These are phyloP conservation scores for Eulithis prunata DNA, from an alignment of 2,888 invertebrate species.

Conservation along the genomic window DNA sequence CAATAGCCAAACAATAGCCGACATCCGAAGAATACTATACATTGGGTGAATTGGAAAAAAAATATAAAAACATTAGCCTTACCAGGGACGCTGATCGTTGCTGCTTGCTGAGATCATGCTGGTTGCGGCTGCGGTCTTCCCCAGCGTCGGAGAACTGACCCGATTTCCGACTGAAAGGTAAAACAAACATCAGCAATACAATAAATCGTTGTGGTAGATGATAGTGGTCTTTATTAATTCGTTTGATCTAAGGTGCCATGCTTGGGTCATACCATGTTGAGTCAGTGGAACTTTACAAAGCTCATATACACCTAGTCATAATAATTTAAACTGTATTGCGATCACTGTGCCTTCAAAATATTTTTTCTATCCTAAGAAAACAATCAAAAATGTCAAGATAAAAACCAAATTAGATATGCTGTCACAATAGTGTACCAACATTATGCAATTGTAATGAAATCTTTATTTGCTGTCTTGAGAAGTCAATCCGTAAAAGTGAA, in stretches of 20 bases:
- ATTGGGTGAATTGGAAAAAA: not conserved
- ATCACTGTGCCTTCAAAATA: too few species aligned
- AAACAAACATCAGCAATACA: slow-evolving; percentile 22
- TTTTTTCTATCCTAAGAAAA: too few species aligned
- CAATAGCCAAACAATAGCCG: too few species aligned
- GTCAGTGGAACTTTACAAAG: too few species aligned
- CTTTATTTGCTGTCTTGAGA: not conserved
- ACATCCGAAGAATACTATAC: slow-evolving; percentile 5
- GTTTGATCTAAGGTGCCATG: too few species aligned
- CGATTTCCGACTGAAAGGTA: slow-evolving; percentile 71
- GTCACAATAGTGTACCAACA: too few species aligned
- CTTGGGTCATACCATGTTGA: too few species aligned
- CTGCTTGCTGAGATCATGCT: slow-evolving; percentile 72
- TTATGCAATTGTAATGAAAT: not conserved
- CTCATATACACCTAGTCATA: too few species aligned
- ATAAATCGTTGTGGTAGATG: not conserved
- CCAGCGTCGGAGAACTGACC: slow-evolving; percentile 80
- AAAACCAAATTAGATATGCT: too few species aligned
- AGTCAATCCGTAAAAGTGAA: slow-evolving; percentile 19
- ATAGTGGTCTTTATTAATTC: too few species aligned
- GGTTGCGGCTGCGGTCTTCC: slow-evolving; percentile 70
- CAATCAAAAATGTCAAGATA: too few species aligned
- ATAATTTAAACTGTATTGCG: too few species aligned
- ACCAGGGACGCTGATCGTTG: slow-evolving; percentile 78
- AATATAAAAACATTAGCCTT: slow-evolving; percentile 48